Evolutionary conservation across 2,113 vertebrate genomes (phyloP).

Genomic region (Arvicanthis niloticus): DNA sequence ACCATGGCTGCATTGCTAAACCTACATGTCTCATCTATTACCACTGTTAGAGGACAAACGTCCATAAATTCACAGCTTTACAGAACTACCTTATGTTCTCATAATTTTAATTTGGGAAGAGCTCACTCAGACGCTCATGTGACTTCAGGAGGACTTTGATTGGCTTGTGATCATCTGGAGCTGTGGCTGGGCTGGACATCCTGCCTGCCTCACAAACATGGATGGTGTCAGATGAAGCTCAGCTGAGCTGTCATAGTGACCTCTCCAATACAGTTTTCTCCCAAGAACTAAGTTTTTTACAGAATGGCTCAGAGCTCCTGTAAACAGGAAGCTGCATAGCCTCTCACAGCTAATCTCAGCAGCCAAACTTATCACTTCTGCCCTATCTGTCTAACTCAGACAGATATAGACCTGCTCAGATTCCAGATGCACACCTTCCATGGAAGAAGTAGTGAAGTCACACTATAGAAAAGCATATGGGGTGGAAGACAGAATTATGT

Average conservation of each 20-base stretch:
- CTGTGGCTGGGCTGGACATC: neutral
- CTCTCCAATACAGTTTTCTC: neutral
- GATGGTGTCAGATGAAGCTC: neutral
- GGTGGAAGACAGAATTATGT: neutral
- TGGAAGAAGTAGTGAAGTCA: neutral
- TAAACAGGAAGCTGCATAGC: neutral
- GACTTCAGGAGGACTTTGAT: neutral
- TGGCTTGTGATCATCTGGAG: neutral
- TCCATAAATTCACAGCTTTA: neutral
- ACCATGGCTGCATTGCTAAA: neutral
- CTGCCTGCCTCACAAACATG: neutral
- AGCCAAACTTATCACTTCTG: neutral
- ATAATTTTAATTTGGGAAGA: neutral
- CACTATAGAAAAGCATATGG: neutral
- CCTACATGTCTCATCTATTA: neutral
- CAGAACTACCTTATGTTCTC: slow-evolving; percentile 1
- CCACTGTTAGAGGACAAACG: neutral
- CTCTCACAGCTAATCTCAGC: neutral
- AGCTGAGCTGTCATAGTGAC: neutral
- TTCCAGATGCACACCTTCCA: neutral
- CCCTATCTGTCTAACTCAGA: neutral
- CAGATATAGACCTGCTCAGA: neutral
- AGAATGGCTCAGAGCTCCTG: neutral
- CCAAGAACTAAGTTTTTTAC: neutral
- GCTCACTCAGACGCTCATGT: neutral